phyloP scores from a whole-genome alignment of 2,797 vertebrate genomes.

The Arctocebus calabarensis region DNA sequence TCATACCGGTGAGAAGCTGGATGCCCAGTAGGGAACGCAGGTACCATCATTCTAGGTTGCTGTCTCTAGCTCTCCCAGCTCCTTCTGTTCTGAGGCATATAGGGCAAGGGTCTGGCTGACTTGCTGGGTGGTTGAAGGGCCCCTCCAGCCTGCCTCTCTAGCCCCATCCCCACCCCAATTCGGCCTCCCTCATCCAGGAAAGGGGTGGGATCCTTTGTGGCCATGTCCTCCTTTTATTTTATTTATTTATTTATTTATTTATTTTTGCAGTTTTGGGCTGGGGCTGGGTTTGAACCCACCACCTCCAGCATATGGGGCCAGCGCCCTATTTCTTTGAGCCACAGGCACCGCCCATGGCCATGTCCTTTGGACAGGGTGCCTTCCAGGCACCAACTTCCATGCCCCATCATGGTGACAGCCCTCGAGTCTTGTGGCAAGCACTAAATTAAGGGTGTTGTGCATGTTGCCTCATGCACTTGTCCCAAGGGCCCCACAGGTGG shows the following conservation, averaged over 20 bases:
- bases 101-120: background rate
- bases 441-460: background rate
- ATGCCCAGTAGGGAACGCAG: fast-evolving
- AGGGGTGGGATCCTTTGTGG: background rate
- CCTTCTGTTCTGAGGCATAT: background rate
- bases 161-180: background rate
- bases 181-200: background rate
- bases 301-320: no score
- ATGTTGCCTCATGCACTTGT: background rate
- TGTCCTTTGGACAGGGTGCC: background rate
- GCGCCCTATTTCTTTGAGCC: no score
- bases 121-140: background rate
- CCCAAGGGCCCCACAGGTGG: background rate
- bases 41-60: background rate
- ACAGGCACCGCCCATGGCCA: background rate
- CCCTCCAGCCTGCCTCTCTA: background rate
- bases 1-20: background rate
- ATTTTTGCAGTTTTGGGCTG: no score
- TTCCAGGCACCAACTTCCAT: background rate
- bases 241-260: no score
- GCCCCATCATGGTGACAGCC: background rate
- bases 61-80: background rate
- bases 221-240: background rate
- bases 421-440: background rate
- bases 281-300: no score